phyloP scores from a whole-genome alignment of 2,888 invertebrate species.

The Nebria salina region DNA sequence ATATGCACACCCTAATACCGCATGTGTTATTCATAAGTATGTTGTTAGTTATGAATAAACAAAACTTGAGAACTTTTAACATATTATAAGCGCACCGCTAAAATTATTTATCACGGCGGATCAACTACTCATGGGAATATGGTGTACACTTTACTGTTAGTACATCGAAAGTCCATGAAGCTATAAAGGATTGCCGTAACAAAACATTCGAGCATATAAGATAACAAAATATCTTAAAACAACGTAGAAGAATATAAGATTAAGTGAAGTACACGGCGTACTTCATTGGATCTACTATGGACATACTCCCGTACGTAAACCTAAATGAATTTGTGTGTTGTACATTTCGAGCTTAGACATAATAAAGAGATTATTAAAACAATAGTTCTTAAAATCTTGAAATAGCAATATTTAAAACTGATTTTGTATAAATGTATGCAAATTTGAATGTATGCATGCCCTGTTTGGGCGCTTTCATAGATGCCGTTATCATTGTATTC shows the following conservation, averaged over 20 bases:
- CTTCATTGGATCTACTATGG: not conserved
- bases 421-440: too few relatives aligned
- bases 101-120: not conserved
- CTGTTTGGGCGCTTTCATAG: not conserved
- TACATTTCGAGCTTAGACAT: too few relatives aligned
- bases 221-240: not conserved
- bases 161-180: not conserved
- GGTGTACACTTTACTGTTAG: not conserved
- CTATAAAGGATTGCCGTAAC: not conserved
- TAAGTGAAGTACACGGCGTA: not conserved
- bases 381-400: too few relatives aligned
- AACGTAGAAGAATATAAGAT: not conserved
- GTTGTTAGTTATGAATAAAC: not conserved
- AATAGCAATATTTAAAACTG: too few relatives aligned
- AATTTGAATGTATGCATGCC: too few relatives aligned
- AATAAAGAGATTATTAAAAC: too few relatives aligned
- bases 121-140: not conserved
- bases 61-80: not conserved
- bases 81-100: not conserved
- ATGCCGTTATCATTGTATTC: not conserved
- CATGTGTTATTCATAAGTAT: slow-evolving; percentile 1
- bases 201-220: not conserved
- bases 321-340: too few relatives aligned
- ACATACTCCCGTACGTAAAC: not conserved
- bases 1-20: not conserved